phyloP scores from a whole-genome alignment of 1,140 invertebrate species.

The Zaprionus gabonicus region DNA sequence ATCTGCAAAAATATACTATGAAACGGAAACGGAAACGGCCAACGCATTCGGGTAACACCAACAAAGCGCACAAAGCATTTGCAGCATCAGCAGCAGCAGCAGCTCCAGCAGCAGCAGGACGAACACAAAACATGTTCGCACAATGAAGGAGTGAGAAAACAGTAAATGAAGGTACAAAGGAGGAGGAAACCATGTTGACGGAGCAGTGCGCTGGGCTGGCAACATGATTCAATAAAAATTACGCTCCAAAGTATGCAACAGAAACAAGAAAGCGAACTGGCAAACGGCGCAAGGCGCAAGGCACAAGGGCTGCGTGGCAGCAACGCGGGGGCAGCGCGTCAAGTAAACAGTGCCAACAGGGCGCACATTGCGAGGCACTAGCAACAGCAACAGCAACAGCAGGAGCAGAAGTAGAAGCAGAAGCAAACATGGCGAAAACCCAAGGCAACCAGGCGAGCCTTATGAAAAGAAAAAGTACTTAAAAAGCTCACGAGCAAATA shows the following conservation, averaged over 20 bases:
- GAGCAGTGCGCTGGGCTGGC: constrained; percentile 39
- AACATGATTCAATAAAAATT: constrained; percentile 82
- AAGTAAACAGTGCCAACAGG: constrained; percentile 51
- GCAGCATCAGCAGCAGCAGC: constrained; percentile 20
- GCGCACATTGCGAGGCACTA: constrained; percentile 26
- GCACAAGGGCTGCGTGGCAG: not conserved
- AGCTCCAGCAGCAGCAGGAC: constrained; percentile 17
- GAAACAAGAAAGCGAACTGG: constrained; percentile 59
- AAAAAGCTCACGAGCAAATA: constrained; percentile 82
- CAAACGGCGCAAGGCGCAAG: constrained; percentile 6
- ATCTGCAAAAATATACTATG: constrained; percentile 43
- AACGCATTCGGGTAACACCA: constrained; percentile 12
- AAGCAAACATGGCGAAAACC: constrained; percentile 69
- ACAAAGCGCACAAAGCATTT: constrained; percentile 19
- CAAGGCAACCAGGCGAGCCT: constrained; percentile 33
- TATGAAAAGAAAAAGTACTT: constrained; percentile 77
- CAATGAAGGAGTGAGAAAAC: constrained; percentile 47
- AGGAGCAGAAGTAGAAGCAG: not conserved
- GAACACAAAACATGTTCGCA: constrained; percentile 43
- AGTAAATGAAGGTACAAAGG: constrained; percentile 54
- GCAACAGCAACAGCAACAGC: constrained; percentile 45
- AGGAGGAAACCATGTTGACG: constrained; percentile 47
- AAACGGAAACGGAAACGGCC: constrained; percentile 19
- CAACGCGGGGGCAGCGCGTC: constrained; percentile 17
- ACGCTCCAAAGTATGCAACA: constrained; percentile 80